Evolutionary conservation across 1,140 invertebrate genomes (phyloP).

Genomic region (Gryon sp.): DNA sequence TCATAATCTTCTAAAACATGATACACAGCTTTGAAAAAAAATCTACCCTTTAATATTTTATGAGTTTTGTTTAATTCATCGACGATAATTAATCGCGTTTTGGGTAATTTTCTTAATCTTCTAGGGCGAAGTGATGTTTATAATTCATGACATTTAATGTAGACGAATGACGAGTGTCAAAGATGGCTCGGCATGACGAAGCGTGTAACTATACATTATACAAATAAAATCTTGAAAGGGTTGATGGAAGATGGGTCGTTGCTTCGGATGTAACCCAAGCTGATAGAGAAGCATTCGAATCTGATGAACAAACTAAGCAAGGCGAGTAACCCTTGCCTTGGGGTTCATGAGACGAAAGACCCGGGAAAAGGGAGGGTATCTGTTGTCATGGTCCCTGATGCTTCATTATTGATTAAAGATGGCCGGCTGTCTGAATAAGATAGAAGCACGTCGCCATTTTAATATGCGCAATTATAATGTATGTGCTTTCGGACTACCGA

Average conservation of each 20-base stretch:
- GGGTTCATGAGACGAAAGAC: conserved; percentile 69
- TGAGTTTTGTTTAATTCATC: conserved; percentile 17
- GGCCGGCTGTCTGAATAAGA: conserved; percentile 71
- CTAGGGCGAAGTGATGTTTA: conserved; percentile 28
- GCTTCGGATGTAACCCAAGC: conserved; percentile 69
- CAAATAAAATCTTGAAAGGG: conserved; percentile 58
- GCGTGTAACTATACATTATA: conserved; percentile 44
- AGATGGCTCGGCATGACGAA: conserved; percentile 47
- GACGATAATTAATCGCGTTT: conserved; percentile 46
- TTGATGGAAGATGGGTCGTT: conserved; percentile 54
- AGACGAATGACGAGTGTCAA: conserved; percentile 57
- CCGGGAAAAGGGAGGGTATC: conserved; percentile 77
- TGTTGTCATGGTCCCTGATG: conserved; percentile 80
- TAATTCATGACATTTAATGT: conserved; percentile 52
- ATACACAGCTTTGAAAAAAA: not conserved
- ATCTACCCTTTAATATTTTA: conserved; percentile 9
- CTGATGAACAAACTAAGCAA: conserved; percentile 64
- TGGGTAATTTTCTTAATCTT: conserved; percentile 46
- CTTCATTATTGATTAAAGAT: conserved; percentile 80
- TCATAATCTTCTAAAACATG: not conserved
- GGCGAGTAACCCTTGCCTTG: conserved; percentile 71
- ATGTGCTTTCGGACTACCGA: conserved; percentile 69
- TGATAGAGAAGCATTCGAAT: conserved; percentile 63
- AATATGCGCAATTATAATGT: conserved; percentile 79
- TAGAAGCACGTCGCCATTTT: conserved; percentile 75